Percentiles rank a stretch among this genome's conserved stretches.
phyloP scores from a whole-genome alignment of 2,888 invertebrate species.

The Drosophila falleni region DNA sequence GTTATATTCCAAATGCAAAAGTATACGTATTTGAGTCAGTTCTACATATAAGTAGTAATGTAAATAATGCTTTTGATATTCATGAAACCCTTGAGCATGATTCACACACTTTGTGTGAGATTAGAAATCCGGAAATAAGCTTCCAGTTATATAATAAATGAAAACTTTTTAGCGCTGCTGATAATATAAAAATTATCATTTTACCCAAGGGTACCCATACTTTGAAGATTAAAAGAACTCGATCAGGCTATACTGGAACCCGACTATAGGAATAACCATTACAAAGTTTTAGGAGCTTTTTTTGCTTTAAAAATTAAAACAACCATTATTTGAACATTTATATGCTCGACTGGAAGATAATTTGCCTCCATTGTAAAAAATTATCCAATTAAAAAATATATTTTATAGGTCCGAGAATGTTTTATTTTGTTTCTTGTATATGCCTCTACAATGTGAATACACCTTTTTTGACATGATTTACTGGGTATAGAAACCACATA shows the following conservation, averaged over 20 bases:
- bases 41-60: not conserved
- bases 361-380: not conserved
- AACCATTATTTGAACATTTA: too few species aligned
- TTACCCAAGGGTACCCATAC: too few species aligned
- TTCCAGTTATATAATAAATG: not conserved
- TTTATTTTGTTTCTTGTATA: not conserved
- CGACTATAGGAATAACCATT: too few species aligned
- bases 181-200: not conserved
- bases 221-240: not conserved
- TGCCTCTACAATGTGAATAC: not conserved
- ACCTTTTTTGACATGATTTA: not conserved
- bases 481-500: not conserved
- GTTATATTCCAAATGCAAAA: not conserved
- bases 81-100: not conserved
- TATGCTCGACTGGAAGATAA: too few species aligned
- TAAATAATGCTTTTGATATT: not conserved
- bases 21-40: conserved; percentile 15
- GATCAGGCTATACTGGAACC: too few species aligned
- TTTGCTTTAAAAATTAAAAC: too few species aligned
- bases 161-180: not conserved
- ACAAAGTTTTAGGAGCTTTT: too few species aligned
- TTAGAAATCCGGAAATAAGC: not conserved
- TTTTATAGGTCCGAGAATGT: too few species aligned
- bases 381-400: not conserved
- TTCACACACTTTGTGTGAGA: not conserved